Evolutionary conservation across 2,888 invertebrate genomes (phyloP), one percentile per base, ranked within the genome.

Genomic region (Heliothis peltigera): DNA sequence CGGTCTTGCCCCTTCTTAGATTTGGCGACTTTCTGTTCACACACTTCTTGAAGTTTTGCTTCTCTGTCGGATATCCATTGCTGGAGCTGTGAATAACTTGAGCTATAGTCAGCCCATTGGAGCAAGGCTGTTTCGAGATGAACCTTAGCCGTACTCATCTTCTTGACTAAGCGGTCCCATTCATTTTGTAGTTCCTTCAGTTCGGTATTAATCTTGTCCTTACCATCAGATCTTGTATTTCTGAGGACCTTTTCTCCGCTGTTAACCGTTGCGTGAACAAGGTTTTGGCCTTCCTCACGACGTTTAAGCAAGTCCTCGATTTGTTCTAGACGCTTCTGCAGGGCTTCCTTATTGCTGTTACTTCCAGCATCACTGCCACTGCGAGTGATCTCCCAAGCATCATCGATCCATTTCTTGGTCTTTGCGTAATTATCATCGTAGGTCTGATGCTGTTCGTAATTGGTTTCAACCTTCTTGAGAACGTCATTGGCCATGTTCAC

Each of bases 71-170:
- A 97, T 68, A 99, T 98, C 98, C 99, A 99, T 95, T 98, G 98
- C 84, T 98, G 98, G 22, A 99, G 93, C 88, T 98, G 98, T 18
- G 97, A 97, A 88, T 98, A 98, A 64, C 98, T 98, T 59, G 98
- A 98, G 87, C 98, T 98, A 89, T 98, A 99, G 87, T 99, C 98
- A 7, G 98, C 98, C 99, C 99, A 99, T 96, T 99, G 98, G 44
- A 99, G 95, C 15, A 98, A 94, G 79, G 97, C 97, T 0, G 98
- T 98, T 91, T 99, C 99, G 42, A 99, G 91, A 82, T 98, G 97
- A 15, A 98, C 98, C 91, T 98, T 98, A 0, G 98, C 97, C 0
- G 98, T 98, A 0, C 98, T 97, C 96, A 98, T 97, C 90, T 98
- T 98, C 91, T 98, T 98, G 0, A 98, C 97, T 12, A 98, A 94